Conservation (phyloP, 64 coral and sea anemone genomes). For the Pocillopora verrucosa region DNA sequence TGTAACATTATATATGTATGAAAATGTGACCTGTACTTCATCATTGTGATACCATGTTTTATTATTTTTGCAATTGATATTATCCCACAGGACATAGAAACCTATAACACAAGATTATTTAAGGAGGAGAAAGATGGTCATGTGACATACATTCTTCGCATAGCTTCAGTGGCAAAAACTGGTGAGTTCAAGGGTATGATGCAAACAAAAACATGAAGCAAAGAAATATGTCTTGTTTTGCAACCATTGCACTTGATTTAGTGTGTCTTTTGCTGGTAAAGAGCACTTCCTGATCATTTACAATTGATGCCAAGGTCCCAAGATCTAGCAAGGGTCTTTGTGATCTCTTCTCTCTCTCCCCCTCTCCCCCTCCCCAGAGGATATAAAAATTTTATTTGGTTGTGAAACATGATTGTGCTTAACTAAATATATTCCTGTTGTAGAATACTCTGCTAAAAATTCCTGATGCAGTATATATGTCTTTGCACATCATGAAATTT, state of each 20-base stretch:
- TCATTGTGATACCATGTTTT: neutral
- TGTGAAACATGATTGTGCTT: too few relatives aligned
- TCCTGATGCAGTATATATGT: neutral
- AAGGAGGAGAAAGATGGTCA: slow-evolving; percentile 65
- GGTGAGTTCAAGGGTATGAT: slow-evolving; percentile 16
- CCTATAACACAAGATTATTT: slow-evolving; percentile 89
- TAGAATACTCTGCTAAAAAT: too few relatives aligned
- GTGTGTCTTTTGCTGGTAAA: too few relatives aligned
- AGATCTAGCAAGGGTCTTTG: neutral
- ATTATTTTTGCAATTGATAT: neutral
- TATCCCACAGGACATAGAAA: slow-evolving; percentile 68
- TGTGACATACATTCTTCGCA: slow-evolving; percentile 74
- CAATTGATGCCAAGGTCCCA: too few relatives aligned
- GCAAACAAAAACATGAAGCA: too few relatives aligned
- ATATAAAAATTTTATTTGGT: neutral
- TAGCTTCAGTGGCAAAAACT: slow-evolving; percentile 73
- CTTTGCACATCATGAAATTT: neutral
- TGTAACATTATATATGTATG: too few relatives aligned
- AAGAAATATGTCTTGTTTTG: too few relatives aligned
- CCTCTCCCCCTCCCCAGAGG: too few relatives aligned
- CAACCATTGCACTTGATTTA: too few relatives aligned
- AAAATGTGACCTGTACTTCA: neutral
- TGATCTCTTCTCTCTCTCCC: neutral
- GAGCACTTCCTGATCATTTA: too few relatives aligned
- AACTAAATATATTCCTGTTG: too few relatives aligned